A percentile compares a stretch with the other conserved stretches of the same genome.
Conservation (phyloP, 2,797 vertebrate species). For the Rhabdophis nuchalis region DNA sequence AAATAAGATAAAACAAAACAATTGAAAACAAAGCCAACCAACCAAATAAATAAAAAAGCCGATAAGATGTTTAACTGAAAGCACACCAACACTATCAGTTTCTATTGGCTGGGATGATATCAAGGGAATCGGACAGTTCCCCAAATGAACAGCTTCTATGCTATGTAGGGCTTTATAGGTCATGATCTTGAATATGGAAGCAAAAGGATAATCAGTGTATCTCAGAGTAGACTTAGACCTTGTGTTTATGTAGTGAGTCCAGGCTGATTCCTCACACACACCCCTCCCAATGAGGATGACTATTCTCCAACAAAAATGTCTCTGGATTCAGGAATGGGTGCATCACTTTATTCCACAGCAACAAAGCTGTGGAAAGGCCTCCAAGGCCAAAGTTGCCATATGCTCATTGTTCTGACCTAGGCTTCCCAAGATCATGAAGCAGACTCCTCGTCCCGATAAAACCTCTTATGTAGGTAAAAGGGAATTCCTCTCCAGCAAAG, state of each 20-base stretch:
- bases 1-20: not conserved
- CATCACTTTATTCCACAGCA: not conserved
- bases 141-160: not conserved
- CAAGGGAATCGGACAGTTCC: not conserved
- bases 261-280: not conserved
- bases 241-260: not conserved
- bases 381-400: not conserved
- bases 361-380: not conserved
- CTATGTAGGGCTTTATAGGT: not conserved
- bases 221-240: not conserved
- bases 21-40: not conserved
- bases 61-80: not conserved
- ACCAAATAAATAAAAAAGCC: not conserved
- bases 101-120: not conserved
- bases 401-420: too few relatives aligned
- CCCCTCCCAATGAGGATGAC: not conserved
- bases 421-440: too few relatives aligned
- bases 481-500: too few relatives aligned
- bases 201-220: not conserved
- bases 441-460: too few relatives aligned
- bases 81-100: not conserved
- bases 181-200: not conserved
- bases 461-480: too few relatives aligned
- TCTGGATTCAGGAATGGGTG: not conserved
- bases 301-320: not conserved